phyloP scores from a whole-genome alignment of 2,888 invertebrate species.

The Parnassius glacialis region DNA sequence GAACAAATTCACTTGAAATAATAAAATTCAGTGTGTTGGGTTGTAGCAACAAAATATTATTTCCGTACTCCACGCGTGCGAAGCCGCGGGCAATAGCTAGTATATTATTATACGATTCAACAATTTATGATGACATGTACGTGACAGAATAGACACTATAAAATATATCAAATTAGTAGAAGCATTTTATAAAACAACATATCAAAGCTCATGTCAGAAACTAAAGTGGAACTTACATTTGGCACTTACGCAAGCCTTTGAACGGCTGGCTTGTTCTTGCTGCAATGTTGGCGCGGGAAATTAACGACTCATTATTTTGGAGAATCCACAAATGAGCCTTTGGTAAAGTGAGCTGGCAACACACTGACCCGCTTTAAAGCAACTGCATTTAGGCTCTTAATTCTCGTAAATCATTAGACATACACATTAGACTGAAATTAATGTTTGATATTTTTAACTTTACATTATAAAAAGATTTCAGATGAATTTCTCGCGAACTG shows the following conservation, averaged over 20 bases:
- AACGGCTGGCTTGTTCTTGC: slow-evolving; percentile 37
- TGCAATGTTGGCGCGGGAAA: slow-evolving; percentile 36
- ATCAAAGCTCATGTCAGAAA: slow-evolving; percentile 9
- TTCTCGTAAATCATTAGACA: too few relatives aligned
- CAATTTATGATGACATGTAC: not conserved
- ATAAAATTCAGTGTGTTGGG: too few relatives aligned
- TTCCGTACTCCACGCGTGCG: too few relatives aligned
- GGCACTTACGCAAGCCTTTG: slow-evolving; percentile 44
- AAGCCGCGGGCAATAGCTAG: too few relatives aligned
- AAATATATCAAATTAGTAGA: too few relatives aligned
- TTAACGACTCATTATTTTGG: slow-evolving; percentile 38
- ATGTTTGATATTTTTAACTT: too few relatives aligned
- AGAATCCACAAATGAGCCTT: slow-evolving; percentile 31
- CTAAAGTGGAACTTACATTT: slow-evolving; percentile 36
- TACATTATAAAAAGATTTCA: too few relatives aligned
- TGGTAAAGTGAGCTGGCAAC: slow-evolving; percentile 25
- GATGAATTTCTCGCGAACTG: too few relatives aligned
- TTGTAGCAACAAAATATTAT: too few relatives aligned
- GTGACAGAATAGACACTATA: not conserved
- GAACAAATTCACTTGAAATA: too few relatives aligned
- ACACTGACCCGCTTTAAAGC: slow-evolving; percentile 22
- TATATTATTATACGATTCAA: too few relatives aligned
- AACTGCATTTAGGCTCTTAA: slow-evolving; percentile 8
- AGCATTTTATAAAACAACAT: slow-evolving; percentile 4
- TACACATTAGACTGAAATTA: too few relatives aligned